A percentile compares a stretch with the other conserved stretches of the same genome.
phyloP scores from a whole-genome alignment of 2,797 vertebrate genomes.

The Micropoecilia bifurca region DNA sequence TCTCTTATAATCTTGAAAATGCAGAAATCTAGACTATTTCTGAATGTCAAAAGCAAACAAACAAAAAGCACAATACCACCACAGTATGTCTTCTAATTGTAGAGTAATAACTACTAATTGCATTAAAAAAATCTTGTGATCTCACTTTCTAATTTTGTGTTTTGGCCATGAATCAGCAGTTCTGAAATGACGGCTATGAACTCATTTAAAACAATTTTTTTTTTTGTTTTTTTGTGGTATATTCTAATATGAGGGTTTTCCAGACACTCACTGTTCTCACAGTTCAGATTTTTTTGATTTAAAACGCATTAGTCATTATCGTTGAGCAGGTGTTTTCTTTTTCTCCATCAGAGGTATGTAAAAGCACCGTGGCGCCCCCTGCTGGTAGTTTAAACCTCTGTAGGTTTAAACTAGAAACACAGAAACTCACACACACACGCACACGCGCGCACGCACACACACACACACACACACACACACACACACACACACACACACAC shows the following conservation, averaged over 20 bases:
- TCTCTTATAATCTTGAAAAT: not conserved
- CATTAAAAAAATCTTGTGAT: not conserved
- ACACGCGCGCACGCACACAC: too few species aligned
- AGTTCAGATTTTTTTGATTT: not conserved
- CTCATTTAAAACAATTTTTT: not conserved
- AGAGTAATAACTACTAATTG: not conserved
- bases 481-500: too few species aligned
- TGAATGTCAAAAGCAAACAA: not conserved
- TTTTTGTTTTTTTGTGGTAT: not conserved
- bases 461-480: too few species aligned
- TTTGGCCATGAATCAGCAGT: not conserved
- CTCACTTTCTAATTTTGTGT: not conserved
- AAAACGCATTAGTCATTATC: not conserved
- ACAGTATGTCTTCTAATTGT: not conserved
- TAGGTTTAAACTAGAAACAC: too few species aligned
- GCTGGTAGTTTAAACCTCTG: not conserved
- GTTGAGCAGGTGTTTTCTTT: not conserved
- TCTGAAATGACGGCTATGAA: not conserved
- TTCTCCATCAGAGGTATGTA: not conserved
- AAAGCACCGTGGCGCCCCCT: conserved; percentile 7
- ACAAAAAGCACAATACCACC: not conserved
- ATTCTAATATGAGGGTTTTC: not conserved
- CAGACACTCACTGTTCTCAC: not conserved
- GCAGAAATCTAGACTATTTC: not conserved
- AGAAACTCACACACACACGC: too few species aligned